These are phyloP conservation scores for Chionoecetes opilio DNA, from an alignment of 1,140 invertebrate genomes.

Conservation along the genomic window DNA sequence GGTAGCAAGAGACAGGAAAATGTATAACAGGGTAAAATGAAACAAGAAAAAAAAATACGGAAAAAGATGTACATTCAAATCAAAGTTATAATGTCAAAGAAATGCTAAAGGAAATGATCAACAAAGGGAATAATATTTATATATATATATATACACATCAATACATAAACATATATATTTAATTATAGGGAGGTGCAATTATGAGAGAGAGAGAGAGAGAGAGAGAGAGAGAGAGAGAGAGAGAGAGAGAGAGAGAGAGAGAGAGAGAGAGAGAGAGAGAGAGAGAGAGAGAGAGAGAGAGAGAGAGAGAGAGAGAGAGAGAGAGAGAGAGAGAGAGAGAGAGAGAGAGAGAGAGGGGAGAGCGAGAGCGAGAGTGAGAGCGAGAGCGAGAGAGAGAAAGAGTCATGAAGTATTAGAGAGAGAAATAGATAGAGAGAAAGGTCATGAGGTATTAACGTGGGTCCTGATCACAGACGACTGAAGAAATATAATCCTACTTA, in stretches of 20 bases:
- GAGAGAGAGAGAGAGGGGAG: background rate
- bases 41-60: background rate
- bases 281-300: conserved; percentile 19
- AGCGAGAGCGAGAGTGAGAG: background rate
- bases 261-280: background rate
- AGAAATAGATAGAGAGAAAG: background rate
- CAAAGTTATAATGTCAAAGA: background rate
- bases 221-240: background rate
- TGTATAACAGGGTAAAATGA: background rate
- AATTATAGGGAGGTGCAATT: background rate
- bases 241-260: background rate
- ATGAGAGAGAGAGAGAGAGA: background rate
- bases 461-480: background rate
- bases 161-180: too few species aligned
- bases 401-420: background rate
- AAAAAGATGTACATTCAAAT: background rate
- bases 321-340: background rate
- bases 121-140: too few species aligned
- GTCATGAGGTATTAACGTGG: too few species aligned
- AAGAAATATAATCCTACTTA: conserved; percentile 17
- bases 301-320: background rate
- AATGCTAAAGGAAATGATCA: too few species aligned
- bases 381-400: background rate
- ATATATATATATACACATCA: too few species aligned
- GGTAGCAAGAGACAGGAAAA: background rate